Percentiles rank a stretch among this genome's conserved stretches.
These are phyloP conservation scores for Sander vitreus DNA, from an alignment of 2,113 vertebrate genomes.

Conservation along the genomic window DNA sequence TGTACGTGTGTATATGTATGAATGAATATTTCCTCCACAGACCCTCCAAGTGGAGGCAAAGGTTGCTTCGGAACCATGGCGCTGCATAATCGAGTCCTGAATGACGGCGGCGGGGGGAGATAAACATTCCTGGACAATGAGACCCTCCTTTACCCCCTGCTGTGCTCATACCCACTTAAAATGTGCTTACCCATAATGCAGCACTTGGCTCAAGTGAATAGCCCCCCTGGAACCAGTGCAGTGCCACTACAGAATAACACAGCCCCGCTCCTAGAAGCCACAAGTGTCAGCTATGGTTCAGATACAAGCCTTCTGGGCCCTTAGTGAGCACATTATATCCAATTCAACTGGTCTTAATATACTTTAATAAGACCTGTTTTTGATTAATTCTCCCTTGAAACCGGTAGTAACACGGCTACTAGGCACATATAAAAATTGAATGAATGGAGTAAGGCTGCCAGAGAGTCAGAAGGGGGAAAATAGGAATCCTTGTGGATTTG, in stretches of 20 bases:
- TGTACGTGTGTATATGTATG: conserved; percentile 60
- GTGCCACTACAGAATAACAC: conserved; percentile 65
- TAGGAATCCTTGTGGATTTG: conserved; percentile 77
- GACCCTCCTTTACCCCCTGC: conserved; percentile 76
- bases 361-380: conserved; percentile 87
- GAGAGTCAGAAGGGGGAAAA: conserved; percentile 72
- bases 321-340: conserved; percentile 77
- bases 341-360: conserved; percentile 77
- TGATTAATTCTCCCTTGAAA: conserved; percentile 86
- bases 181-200: conserved; percentile 69
- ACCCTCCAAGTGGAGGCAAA: conserved; percentile 79
- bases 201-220: conserved; percentile 66
- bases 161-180: conserved; percentile 76
- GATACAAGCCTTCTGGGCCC: conserved; percentile 80
- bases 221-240: conserved; percentile 56
- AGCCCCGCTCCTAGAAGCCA: conserved; percentile 67
- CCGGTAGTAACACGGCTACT: conserved; percentile 85
- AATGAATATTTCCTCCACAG: conserved; percentile 70
- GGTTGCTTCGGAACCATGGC: conserved; percentile 69
- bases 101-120: conserved; percentile 51
- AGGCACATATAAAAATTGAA: conserved; percentile 84
- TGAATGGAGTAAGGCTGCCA: conserved; percentile 83
- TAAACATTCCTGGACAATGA: conserved; percentile 83
- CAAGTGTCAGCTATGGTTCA: conserved; percentile 76
- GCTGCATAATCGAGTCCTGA: conserved; percentile 74